phyloP scores from a whole-genome alignment of 2,888 invertebrate genomes.

The Eucera pruinosa region DNA sequence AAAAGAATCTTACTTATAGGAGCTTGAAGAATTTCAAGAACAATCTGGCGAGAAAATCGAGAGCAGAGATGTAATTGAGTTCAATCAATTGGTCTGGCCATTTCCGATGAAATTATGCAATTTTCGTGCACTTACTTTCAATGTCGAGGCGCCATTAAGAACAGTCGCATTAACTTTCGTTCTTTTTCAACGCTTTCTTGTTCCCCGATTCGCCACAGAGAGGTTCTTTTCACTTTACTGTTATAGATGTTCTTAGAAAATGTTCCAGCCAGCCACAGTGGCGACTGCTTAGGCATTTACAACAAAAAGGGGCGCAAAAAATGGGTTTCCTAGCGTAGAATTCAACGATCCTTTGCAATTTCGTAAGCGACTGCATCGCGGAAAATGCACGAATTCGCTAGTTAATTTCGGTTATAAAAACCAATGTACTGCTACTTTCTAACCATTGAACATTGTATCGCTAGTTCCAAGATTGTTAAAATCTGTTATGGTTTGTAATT shows the following conservation, averaged over 20 bases:
- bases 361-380: background rate
- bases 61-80: background rate
- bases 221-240: constrained; percentile 18
- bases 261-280: background rate
- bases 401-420: background rate
- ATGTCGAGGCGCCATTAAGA: constrained; percentile 21
- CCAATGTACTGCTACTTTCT: background rate
- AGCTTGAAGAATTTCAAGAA: background rate
- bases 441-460: background rate
- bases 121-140: constrained; percentile 44
- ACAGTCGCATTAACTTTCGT: constrained; percentile 44
- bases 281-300: constrained; percentile 3
- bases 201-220: constrained; percentile 1
- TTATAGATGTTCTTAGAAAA: constrained; percentile 37
- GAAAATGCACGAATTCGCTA: constrained; percentile 1
- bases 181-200: constrained; percentile 54
- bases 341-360: constrained; percentile 10
- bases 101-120: constrained; percentile 33
- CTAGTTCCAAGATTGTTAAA: no score
- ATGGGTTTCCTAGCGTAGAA: background rate
- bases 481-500: no score
- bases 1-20: background rate
- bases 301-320: background rate
- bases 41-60: background rate
- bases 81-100: background rate